Evolutionary conservation across 2,113 vertebrate species (phyloP), one percentile per base, ranked within the genome.

Genomic region (Gallinago undulata): DNA sequence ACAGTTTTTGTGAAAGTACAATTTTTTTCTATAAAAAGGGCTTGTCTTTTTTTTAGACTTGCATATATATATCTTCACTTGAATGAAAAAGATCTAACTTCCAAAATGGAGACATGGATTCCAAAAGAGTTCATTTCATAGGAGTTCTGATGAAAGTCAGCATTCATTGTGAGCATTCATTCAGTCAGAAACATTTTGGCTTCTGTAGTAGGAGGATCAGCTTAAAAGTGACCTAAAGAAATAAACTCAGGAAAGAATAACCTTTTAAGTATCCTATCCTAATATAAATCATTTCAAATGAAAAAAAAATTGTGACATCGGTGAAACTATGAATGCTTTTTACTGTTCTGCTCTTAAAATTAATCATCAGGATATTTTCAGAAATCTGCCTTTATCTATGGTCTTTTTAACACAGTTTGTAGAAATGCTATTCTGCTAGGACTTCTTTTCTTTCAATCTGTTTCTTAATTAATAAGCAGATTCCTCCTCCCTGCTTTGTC

Each of bases 401-500:
- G 25, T 84, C 8, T 87, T 93, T 57, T 93, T 50, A 69, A 80
- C 25, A 84, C 59, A 48, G 28, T 23, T 70, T 45, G 31, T 83
- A 93, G 87, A 81, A 92, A 83, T 85, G 28, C 24, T 81, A 0
- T 37, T 78, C 78, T 73, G 19, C 51, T 67, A 84, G 45, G 74
- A 67, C 41, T 86, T 59, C 18, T 51, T 76, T 94, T 60, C 82
- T 93, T 96, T 50, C 59, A 13, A 68, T 77, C 45, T 33, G 13
- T 35, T 84, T 95, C 76, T 87, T 80, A 76, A 85, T 94, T 94
- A 69, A 77, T 90, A 86, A 41, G 76, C 60, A 78, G 19, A 67
- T 85, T 90, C 62, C 50, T 96, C 30, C 66, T 33, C 3, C 15
- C 17, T 18, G 6, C 51, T 63, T 95, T 90, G 41, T 85, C 39